Conservation (phyloP, 2,888 invertebrate species). For the Chrysina gloriosa region DNA sequence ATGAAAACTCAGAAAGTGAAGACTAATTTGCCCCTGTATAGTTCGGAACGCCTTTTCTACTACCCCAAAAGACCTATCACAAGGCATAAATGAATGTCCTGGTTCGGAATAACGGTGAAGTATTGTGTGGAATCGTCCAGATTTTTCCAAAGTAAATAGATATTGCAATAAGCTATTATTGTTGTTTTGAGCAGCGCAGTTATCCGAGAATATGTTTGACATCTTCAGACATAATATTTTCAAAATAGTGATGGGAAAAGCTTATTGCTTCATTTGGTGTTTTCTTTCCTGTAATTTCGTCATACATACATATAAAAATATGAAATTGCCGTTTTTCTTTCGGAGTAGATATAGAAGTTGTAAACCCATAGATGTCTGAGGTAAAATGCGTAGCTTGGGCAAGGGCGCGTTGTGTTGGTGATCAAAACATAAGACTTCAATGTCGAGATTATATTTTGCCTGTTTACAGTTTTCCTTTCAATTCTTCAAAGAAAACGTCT, state of each 20-base stretch:
- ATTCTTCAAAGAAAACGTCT: no score
- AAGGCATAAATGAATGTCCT: constrained; percentile 41
- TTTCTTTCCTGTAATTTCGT: constrained; percentile 38
- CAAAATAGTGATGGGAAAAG: constrained; percentile 34
- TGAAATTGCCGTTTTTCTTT: constrained; percentile 21
- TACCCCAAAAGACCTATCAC: constrained; percentile 42
- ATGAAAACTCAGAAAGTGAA: no score
- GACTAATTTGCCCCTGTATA: no score
- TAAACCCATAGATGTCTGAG: constrained; percentile 42
- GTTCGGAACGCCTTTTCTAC: constrained; percentile 42
- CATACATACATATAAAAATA: constrained; percentile 43
- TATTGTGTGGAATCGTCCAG: constrained; percentile 37
- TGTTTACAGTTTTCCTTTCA: no score
- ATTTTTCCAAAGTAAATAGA: constrained; percentile 41
- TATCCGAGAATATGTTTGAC: constrained; percentile 29
- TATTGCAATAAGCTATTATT: constrained; percentile 37
- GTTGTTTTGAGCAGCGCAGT: constrained; percentile 11
- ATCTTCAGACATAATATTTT: constrained; percentile 30
- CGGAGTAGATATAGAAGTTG: constrained; percentile 42
- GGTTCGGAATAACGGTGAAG: constrained; percentile 43
- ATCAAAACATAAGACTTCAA: no score
- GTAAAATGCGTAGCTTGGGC: no score
- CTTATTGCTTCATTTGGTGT: constrained; percentile 25
- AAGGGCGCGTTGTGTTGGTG: no score
- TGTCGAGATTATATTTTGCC: no score